These are phyloP conservation scores for Phenganax stokvisi DNA, from an alignment of 92 coral and sea anemone genomes.

Conservation along the genomic window DNA sequence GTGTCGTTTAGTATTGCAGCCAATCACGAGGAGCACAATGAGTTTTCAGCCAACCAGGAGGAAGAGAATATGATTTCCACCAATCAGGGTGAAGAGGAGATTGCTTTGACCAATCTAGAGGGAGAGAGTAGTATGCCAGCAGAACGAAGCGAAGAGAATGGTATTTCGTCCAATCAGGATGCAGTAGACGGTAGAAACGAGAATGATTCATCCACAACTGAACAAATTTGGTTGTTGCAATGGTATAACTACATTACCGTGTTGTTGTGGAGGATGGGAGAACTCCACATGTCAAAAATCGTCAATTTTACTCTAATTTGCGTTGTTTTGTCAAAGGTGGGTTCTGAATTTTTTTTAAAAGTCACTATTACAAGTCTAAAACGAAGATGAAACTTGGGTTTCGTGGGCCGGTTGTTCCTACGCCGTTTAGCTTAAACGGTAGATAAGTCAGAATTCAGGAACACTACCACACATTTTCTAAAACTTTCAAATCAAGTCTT, in stretches of 20 bases:
- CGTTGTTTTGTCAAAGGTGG: constrained; percentile 89
- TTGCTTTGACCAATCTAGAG: constrained; percentile 13
- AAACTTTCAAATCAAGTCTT: too few species aligned
- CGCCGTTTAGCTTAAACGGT: too few species aligned
- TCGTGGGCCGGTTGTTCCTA: too few species aligned
- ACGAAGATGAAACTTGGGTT: too few species aligned
- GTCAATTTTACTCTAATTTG: constrained; percentile 76
- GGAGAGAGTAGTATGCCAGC: background rate
- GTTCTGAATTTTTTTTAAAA: constrained; percentile 12
- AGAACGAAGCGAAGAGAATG: background rate
- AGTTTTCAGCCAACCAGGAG: background rate
- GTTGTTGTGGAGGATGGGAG: constrained; percentile 90
- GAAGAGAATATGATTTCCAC: constrained; percentile 5
- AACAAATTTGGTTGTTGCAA: constrained; percentile 31
- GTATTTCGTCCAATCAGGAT: constrained; percentile 21
- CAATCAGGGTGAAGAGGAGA: constrained; percentile 14
- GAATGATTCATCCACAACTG: background rate
- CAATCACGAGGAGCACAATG: background rate
- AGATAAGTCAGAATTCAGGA: too few species aligned
- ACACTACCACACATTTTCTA: too few species aligned
- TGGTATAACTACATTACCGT: constrained; percentile 75
- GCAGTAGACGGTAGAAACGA: constrained; percentile 37
- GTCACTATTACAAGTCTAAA: too few species aligned
- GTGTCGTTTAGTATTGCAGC: constrained; percentile 33
- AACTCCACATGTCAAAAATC: constrained; percentile 84